phyloP scores from a whole-genome alignment of 2,888 invertebrate genomes.

The Drosophila tanythrix region DNA sequence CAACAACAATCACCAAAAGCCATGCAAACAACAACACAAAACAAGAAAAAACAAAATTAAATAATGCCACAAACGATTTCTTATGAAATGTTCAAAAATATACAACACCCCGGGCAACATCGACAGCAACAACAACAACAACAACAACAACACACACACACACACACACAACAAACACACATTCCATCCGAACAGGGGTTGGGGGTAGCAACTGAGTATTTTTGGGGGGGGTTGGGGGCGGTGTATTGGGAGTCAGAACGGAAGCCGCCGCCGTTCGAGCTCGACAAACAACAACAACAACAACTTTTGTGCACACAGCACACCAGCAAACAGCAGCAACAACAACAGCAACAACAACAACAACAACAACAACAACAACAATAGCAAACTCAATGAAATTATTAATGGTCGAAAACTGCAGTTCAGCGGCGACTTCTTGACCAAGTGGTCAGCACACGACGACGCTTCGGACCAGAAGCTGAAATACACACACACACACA shows the following conservation, averaged over 20 bases:
- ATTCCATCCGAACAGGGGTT: conserved; percentile 15
- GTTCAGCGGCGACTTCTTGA: conserved; percentile 21
- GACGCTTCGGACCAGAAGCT: conserved; percentile 29
- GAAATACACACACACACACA: conserved; percentile 19
- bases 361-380: conserved; percentile 16
- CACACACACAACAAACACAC: conserved; percentile 32
- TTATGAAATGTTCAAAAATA: conserved; percentile 63
- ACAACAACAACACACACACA: conserved; percentile 24
- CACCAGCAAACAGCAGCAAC: conserved; percentile 13
- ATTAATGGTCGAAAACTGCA: conserved; percentile 74
- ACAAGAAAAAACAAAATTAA: conserved; percentile 49
- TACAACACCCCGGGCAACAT: conserved; percentile 32
- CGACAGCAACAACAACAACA: conserved; percentile 23
- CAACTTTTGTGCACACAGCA: conserved; percentile 5
- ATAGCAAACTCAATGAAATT: conserved; percentile 67
- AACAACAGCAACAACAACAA: conserved; percentile 27
- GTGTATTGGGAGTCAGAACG: conserved; percentile 47
- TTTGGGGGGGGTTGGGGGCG: conserved; percentile 2
- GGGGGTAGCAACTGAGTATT: conserved; percentile 8
- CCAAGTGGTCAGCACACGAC: conserved; percentile 46
- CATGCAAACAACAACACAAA: conserved; percentile 38
- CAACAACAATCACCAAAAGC: conserved; percentile 28
- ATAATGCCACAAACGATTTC: conserved; percentile 63
- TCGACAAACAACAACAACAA: conserved; percentile 39
- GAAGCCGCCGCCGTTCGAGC: conserved; percentile 58